Base-by-base conservation (phyloP, 2,797 vertebrate species). In the Spondyliosoma cantharus region DNA sequence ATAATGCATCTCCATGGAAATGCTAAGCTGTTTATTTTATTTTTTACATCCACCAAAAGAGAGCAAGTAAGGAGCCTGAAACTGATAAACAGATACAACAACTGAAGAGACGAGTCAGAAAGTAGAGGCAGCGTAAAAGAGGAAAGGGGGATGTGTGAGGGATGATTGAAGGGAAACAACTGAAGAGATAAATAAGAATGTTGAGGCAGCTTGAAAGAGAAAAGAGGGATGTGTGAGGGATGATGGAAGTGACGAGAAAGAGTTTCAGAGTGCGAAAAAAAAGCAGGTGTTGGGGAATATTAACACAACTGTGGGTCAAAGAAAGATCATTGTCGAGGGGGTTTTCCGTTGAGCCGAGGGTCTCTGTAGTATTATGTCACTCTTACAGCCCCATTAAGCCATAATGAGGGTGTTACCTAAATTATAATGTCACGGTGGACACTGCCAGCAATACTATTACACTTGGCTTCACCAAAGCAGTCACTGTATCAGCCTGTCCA, bases 361-460 rank as follows among this genome's bases (percentile, higher is more conserved):
- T 93, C 93, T 92, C 90, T 86, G 72, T 67, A 85, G 91, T 80
- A 91, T 93, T 91, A 92, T 86, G 90, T 93, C 91, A 92, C 79
- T 80, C 76, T 84, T 71, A 78, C 66, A 83, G 76, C 74, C 74
- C 90, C 85, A 86, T 90, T 90, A 89, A 84, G 82, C 79, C 73
- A 53, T 90, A 92, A 91, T 88, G 72, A 89, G 91, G 89, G 91
- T 89, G 89, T 91, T 90, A 81, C 79, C 81, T 84, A 78, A 85
- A 89, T 88, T 80, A 87, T 86, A 88, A 89, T 84, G 82, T 84
- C 76, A 87, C 70, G 77, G 16, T 74, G 43, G 79, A 83, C 73
- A 63, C 72, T 84, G 87, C 89, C 90, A 92, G 87, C 85, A 82
- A 79, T 50, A 82, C 87, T 87, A 74, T 89, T 90, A 82, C 83